These are phyloP conservation scores for Cosmia trapezina DNA, from an alignment of 2,888 invertebrate species.

Conservation along the genomic window DNA sequence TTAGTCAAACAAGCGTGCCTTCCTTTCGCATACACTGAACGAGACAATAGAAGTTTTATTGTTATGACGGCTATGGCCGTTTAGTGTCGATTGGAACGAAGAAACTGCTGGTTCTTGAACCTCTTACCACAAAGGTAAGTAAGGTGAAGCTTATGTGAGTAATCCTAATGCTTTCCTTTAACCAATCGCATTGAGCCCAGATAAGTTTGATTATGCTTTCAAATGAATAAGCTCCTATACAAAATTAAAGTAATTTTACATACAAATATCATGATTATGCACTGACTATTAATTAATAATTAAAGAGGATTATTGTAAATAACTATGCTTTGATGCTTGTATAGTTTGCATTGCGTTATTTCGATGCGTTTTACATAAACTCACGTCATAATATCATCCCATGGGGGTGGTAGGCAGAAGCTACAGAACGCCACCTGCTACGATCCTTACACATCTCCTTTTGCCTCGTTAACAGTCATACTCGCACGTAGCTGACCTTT, in stretches of 20 bases:
- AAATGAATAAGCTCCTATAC: slow-evolving; percentile 6
- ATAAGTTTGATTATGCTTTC: not conserved
- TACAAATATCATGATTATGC: slow-evolving; percentile 7
- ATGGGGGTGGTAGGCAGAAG: no score
- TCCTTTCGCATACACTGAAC: no score
- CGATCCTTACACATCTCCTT: no score
- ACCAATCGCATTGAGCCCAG: slow-evolving; percentile 33
- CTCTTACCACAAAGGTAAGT: slow-evolving; percentile 1
- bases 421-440: no score
- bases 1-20: not conserved
- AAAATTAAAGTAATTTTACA: not conserved
- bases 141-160: not conserved
- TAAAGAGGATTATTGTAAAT: no score
- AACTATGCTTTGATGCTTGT: not conserved
- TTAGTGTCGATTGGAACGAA: slow-evolving; percentile 7
- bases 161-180: not conserved
- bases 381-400: no score
- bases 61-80: no score
- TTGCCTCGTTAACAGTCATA: no score
- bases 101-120: no score
- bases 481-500: no score
- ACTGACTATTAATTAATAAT: not conserved
- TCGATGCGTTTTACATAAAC: slow-evolving; percentile 11
- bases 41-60: no score
- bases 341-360: not conserved